Evolutionary conservation across 23 tunicate species (phyloP).

Genomic region (Halocynthia aurantium): DNA sequence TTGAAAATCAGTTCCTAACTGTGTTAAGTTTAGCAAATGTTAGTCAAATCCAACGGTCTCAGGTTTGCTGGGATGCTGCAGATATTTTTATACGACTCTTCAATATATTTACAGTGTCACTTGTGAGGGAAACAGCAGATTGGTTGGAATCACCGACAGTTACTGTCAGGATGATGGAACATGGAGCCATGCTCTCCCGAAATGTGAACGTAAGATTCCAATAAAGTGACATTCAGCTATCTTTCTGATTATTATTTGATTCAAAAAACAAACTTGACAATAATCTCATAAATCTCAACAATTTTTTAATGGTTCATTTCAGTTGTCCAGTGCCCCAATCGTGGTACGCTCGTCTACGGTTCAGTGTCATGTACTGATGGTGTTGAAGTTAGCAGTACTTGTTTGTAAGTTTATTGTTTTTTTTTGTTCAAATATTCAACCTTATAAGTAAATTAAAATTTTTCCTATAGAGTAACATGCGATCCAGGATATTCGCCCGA

Average conservation of each 20-base stretch:
- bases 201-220: constrained; percentile 11
- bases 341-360: neutral
- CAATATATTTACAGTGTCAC: neutral
- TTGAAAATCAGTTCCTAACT: no score
- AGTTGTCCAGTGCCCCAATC: neutral
- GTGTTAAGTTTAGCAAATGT: no score
- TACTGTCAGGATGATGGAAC: constrained; percentile 17
- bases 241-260: neutral
- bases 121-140: neutral
- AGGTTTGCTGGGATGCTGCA: no score
- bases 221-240: neutral
- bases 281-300: neutral
- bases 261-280: no score
- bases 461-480: no score
- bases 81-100: no score
- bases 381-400: neutral
- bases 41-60: no score
- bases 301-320: neutral
- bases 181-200: constrained; percentile 15
- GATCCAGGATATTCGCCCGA: neutral
- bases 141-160: constrained; percentile 8
- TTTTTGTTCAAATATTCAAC: neutral
- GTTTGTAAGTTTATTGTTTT: neutral
- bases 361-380: constrained; percentile 3
- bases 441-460: neutral